phyloP scores from a whole-genome alignment of 2,888 invertebrate species.

The Cephus nigrinus region DNA sequence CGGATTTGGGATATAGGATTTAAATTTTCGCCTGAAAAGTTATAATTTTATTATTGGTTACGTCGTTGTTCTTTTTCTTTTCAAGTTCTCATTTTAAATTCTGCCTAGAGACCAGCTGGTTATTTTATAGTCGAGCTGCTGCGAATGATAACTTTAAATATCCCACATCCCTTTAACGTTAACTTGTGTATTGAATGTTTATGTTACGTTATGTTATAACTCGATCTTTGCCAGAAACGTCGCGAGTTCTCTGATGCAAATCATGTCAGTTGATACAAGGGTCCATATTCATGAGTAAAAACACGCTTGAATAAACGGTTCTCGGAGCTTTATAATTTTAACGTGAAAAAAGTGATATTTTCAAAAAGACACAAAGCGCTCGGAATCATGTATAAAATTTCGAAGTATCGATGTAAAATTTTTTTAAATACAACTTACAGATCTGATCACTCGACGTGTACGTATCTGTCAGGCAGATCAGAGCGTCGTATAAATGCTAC shows the following conservation, averaged over 20 bases:
- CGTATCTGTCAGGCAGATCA: background rate
- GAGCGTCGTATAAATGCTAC: background rate
- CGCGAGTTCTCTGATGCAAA: background rate
- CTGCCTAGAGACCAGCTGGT: background rate
- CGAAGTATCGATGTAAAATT: background rate
- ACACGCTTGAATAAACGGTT: background rate
- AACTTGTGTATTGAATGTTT: background rate
- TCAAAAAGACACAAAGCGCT: background rate
- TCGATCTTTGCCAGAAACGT: background rate
- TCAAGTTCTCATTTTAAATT: background rate
- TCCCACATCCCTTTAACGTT: background rate
- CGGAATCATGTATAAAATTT: background rate
- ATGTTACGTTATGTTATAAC: background rate
- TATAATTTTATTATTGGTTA: background rate
- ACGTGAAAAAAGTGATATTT: background rate
- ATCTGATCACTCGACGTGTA: background rate
- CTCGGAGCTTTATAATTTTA: background rate
- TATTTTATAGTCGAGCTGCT: background rate
- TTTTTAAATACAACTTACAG: background rate
- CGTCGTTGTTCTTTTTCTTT: background rate
- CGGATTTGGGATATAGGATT: background rate
- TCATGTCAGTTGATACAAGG: constrained; percentile 1
- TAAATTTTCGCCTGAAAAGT: background rate
- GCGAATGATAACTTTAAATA: background rate
- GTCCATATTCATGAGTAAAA: constrained; percentile 4